Evolutionary conservation across 1,140 invertebrate genomes (phyloP), one percentile per base, ranked within the genome.

Genomic region (Anagrus nilaparvatae): DNA sequence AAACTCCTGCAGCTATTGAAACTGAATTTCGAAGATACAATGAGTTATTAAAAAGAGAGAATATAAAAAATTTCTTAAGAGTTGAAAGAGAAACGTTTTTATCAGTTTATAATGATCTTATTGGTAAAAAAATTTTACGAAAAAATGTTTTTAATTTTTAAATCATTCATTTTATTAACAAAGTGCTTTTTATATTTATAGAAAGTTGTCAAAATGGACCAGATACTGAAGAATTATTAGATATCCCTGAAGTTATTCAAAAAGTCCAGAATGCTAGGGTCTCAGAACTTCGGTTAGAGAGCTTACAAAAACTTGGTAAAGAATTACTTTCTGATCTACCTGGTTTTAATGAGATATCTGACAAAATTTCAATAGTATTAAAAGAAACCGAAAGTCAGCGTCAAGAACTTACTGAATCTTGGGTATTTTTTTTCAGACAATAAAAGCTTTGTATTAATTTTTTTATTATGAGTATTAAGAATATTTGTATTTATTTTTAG

Each of bases 71-170:
- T 45, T 72, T 73, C 27, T 70, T 97, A 25, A 74, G 78, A 29
- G 76, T 78, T 9, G 90, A 96, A 62, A 72, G 91, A 7, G 86
- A 94, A 58, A 75, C 81, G 18, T 73, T 95, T 18, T 67, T 94
- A n/a, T 76, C 78, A n/a, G 79, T 84, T 14, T 65, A 93, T n/a
- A 69, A 74, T 10, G 76, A 84, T 23, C 59, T 81, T 40, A 61
- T 66, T 20, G 62, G 63, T 63, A 49, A 32, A 43, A 23, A 25
- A 24, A 16, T 21, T 35, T 33, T 13, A 25, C 5, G 4, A 5
- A n/a, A 12, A 28, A 27, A 43, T 5, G 5, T 9, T n/a, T 9
- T 29, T n/a, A 3, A 4, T 20, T 21, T 42, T 9, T 33, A 5
- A 2, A 13, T 40, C 13, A 34, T 6, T 12, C 12, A 44, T 41